phyloP scores from a whole-genome alignment of 2,888 invertebrate species.

The Acronicta psi region DNA sequence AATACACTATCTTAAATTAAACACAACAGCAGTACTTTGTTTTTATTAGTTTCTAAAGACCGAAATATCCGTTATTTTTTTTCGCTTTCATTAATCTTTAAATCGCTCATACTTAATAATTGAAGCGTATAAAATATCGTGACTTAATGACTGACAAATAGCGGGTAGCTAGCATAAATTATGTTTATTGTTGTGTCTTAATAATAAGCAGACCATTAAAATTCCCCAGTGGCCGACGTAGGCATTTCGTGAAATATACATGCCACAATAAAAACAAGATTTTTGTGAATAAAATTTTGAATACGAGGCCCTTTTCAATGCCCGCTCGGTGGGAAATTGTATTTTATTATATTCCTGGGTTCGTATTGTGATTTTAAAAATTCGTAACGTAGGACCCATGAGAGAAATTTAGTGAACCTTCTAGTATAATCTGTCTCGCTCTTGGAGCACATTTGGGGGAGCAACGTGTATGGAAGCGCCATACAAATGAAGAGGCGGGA shows the following conservation, averaged over 20 bases:
- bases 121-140: slow-evolving; percentile 21
- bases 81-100: slow-evolving; percentile 17
- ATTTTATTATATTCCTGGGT: slow-evolving; percentile 42
- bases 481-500: slow-evolving; percentile 13
- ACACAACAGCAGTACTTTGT: neutral
- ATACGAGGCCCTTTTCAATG: slow-evolving; percentile 50
- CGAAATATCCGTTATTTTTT: slow-evolving; percentile 17
- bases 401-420: slow-evolving; percentile 13
- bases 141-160: slow-evolving; percentile 43
- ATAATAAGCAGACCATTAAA: slow-evolving; percentile 54
- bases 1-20: slow-evolving; percentile 1
- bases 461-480: slow-evolving; percentile 5
- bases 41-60: slow-evolving; percentile 4
- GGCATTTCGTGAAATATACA: slow-evolving; percentile 51
- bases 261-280: slow-evolving; percentile 43
- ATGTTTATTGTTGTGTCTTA: slow-evolving; percentile 51
- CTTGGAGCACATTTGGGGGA: slow-evolving; percentile 2
- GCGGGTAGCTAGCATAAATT: slow-evolving; percentile 41
- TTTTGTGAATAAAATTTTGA: slow-evolving; percentile 51
- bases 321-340: slow-evolving; percentile 38
- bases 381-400: slow-evolving; percentile 37
- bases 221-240: slow-evolving; percentile 43
- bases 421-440: neutral
- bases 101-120: slow-evolving; percentile 19
- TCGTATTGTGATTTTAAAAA: slow-evolving; percentile 61